These are phyloP conservation scores for Cairina moschata DNA, from an alignment of 2,113 vertebrate genomes.

Conservation along the genomic window DNA sequence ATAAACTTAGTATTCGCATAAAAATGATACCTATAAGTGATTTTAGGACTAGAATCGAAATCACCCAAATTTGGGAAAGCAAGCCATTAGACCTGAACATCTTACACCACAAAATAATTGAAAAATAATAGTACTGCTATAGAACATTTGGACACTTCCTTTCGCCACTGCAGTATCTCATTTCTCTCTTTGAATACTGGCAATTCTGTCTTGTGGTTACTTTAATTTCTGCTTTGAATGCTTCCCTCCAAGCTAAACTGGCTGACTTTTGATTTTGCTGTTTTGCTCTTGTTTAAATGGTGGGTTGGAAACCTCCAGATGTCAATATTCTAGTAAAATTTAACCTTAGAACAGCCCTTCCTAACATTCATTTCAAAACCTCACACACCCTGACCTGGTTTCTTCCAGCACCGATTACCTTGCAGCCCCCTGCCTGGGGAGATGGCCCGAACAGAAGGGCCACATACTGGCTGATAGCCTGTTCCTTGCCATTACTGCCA, in stretches of 20 bases:
- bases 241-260: conserved; percentile 55
- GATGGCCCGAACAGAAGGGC: neutral
- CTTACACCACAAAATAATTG: neutral
- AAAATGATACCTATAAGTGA: neutral
- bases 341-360: conserved; percentile 11
- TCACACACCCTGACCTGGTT: neutral
- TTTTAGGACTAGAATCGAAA: neutral
- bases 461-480: neutral
- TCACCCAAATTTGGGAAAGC: neutral
- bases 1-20: neutral
- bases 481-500: neutral
- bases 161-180: conserved; percentile 21
- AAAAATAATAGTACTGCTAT: neutral
- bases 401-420: neutral
- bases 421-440: neutral
- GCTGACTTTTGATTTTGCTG: conserved; percentile 43
- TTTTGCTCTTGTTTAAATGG: conserved; percentile 44
- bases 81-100: neutral
- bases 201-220: conserved; percentile 36
- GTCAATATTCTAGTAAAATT: conserved; percentile 48
- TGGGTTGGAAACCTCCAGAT: conserved; percentile 62
- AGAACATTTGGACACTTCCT: neutral
- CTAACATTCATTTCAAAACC: conserved; percentile 16
- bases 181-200: conserved; percentile 45
- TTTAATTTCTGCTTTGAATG: conserved; percentile 61